Evolutionary conservation across 2,113 vertebrate genomes (phyloP), one percentile per base, ranked within the genome.

Genomic region (Phocoena phocoena): DNA sequence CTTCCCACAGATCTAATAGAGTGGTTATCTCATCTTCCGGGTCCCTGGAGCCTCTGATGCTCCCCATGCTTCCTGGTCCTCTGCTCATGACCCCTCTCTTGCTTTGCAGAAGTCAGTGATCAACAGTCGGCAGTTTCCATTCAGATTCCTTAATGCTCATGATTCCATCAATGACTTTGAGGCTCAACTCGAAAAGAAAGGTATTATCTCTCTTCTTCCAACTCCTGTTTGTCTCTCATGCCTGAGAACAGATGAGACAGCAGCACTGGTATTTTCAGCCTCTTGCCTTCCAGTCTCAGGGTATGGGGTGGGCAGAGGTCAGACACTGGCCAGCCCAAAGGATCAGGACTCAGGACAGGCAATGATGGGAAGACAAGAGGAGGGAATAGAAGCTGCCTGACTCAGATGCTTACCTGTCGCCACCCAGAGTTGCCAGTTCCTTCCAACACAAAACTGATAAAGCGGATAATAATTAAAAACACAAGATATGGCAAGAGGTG

Each of bases 141-240:
- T 99, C 94, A 99, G 99, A 26, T 99, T 99, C 97, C 99, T 99
- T 21, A 98, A 99, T 53, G 99, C 99, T 23, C 99, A 99, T 80
- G 99, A 99, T 98, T 98, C 99, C 95, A 98, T 99, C 87, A 68
- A 98, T 98, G 96, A 98, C 95, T 98, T 96, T 60, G 96, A 70
- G 44, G 9, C n/a, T 71, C 97, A 86, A 93, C 98, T 99, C 68
- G 97, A 95, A 67, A 17, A 77, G 33, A 92, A 70, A 88, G 97
- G 97, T 98, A 97, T 74, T 53, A 6, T 67, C 36, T 55, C 14
- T 68, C 62, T 62, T 79, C 74, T 76, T 85, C 47, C 4, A 18
- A 8, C 38, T 65, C 60, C 23, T 18, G 1, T 62, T 60, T 82
- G 20, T 93, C 60, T 71, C 28, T 41, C 6, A 0, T 53, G 23